Evolutionary conservation across 2,888 invertebrate species (phyloP), one percentile per base, ranked within the genome.

Genomic region (Cactoblastis cactorum): DNA sequence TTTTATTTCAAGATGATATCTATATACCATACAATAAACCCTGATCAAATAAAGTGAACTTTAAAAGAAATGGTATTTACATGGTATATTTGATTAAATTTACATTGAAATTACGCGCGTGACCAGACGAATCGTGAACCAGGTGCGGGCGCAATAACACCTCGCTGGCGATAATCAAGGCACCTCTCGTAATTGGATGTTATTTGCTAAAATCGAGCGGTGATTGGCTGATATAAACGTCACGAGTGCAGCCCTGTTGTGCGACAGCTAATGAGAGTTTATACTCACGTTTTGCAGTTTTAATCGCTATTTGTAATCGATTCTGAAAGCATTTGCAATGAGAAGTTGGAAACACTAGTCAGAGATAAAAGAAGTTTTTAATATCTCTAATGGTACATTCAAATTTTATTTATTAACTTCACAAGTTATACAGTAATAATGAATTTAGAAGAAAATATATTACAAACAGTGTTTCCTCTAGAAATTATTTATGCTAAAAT

Each of bases 141-240:
- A 85, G 85, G 85, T 85, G 84, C 75, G 78, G 79, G 65, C 67
- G 67, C 71, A 62, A 64, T 63, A 72, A 77, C 77, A 74, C 75
- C 79, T 85, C 86, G 87, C 85, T 87, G 86, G 84, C 80, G 77
- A 78, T 74, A 72, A 74, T 77, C 75, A 71, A 74, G 80, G 81
- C 84, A 80, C 86, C 71, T 74, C 74, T 51, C 74, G 76, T 85
- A 84, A 86, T 86, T 85, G 85, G 83, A 74, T 71, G 71, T 79
- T 80, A 80, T 82, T 85, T 84, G 74, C 73, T 67, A 71, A 76
- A 77, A 85, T 85, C 77, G 76, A 64, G 62, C 67, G 59, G 65
- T 73, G 81, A 83, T 82, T 80, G 79, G 79, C 58, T 57, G 74
- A 80, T 80, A 78, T 77, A 66, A 74, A 75, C 75, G 79, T 83